phyloP scores from a whole-genome alignment of 2,797 vertebrate species.

The Fistularia commersonii region DNA sequence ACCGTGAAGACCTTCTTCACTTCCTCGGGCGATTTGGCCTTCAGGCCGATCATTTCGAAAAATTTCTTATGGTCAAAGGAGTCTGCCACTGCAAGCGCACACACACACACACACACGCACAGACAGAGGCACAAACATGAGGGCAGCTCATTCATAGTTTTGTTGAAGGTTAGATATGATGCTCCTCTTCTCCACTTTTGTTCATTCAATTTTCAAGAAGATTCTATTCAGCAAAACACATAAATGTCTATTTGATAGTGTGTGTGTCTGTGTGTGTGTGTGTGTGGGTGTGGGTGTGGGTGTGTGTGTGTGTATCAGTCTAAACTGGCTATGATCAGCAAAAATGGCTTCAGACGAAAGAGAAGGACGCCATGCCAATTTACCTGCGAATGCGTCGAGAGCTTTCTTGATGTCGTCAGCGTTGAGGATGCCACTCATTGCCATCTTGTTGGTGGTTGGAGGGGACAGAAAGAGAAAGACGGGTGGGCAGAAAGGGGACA shows the following conservation, averaged over 20 bases:
- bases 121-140: constrained; percentile 7
- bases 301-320: too few relatives aligned
- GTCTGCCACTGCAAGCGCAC: constrained; percentile 73
- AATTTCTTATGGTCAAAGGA: constrained; percentile 95
- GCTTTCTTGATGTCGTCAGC: constrained; percentile 92
- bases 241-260: too few relatives aligned
- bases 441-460: constrained; percentile 83
- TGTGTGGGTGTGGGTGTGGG: too few relatives aligned
- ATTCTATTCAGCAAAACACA: too few relatives aligned
- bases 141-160: too few relatives aligned
- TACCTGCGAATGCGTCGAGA: constrained; percentile 88
- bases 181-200: too few relatives aligned
- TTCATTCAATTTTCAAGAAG: too few relatives aligned
- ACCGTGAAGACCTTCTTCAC: constrained; percentile 90
- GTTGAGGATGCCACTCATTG: constrained; percentile 90
- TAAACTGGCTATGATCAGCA: too few relatives aligned
- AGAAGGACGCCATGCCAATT: too few relatives aligned
- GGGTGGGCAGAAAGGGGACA: constrained; percentile 25
- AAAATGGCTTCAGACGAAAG: too few relatives aligned
- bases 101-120: constrained; percentile 11
- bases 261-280: too few relatives aligned
- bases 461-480: constrained; percentile 1
- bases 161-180: too few relatives aligned
- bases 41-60: constrained; percentile 93
- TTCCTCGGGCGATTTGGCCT: constrained; percentile 80